Evolutionary conservation across 2,888 invertebrate species (phyloP), one percentile per base, ranked within the genome.

Genomic region (Lapara coniferarum): DNA sequence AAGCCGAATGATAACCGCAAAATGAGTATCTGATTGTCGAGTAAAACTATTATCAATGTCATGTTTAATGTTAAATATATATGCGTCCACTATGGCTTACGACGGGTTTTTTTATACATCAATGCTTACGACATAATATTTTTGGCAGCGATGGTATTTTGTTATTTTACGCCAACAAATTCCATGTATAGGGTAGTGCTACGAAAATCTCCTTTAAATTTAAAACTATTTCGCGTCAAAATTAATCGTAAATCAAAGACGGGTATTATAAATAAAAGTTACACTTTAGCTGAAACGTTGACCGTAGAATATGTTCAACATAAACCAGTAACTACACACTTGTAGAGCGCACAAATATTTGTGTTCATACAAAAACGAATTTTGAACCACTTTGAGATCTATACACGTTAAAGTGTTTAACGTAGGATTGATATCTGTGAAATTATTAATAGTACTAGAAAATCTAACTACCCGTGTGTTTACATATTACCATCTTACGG

Each of bases 1-100:
- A 58, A 67, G 72, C 63, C 63, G 19, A 63, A 25, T 63, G 63
- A 63, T 63, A 63, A 59, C n/a, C 30, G 63, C 49, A 19, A 46
- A 52, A 69, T 14, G 44, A 25, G n/a, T 56, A 63, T 69, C 46
- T 69, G 59, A 53, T 59, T 13, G 49, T 49, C 10, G 37, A 44
- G 53, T 44, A 53, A 69, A 14, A 63, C 44, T 66, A 66, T 53
- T 19, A 25, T 53, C 12, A 52, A 46, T n/a, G 13, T 57, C 55
- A 53, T 53, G 16, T 55, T 55, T 55, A 25, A 19, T 56, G 30
- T 49, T 25, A 8, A 57, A 19, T 19, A 63, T 49, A 19, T 19
- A 63, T 49, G 13, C 44, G 16, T 59, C 46, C 19, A 12, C 49
- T 46, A 63, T 19, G 10, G 16, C 16, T 46, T 59, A 8, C 37